Percentiles rank a stretch among this genome's conserved stretches.
These are phyloP conservation scores for Atrina japonica DNA, from an alignment of 2,888 invertebrate genomes.

Conservation along the genomic window DNA sequence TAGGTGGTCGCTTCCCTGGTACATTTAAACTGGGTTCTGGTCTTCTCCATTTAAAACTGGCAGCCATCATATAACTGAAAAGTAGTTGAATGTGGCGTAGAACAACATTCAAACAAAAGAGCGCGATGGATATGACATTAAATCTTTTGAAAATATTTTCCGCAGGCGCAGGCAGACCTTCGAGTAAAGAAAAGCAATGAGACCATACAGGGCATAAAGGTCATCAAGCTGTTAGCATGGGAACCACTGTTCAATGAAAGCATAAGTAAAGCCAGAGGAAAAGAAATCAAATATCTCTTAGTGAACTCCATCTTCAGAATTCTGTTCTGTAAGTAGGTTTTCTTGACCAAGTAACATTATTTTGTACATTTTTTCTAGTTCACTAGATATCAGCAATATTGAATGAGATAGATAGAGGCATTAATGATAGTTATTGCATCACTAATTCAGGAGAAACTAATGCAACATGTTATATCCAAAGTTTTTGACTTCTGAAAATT, in stretches of 20 bases:
- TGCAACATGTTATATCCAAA: too few species aligned
- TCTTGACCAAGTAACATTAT: background rate
- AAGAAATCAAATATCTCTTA: constrained; percentile 86
- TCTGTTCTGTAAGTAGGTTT: constrained; percentile 58
- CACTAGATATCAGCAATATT: too few species aligned
- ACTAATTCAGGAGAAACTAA: too few species aligned
- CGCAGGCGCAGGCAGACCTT: constrained; percentile 87
- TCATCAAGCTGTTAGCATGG: constrained; percentile 92
- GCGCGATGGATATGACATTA: too few species aligned
- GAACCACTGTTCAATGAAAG: constrained; percentile 88
- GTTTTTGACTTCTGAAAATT: too few species aligned
- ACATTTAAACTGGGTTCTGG: too few species aligned
- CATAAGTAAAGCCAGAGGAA: constrained; percentile 85
- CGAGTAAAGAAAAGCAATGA: constrained; percentile 89
- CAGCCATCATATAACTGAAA: too few species aligned
- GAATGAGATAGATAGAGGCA: background rate
- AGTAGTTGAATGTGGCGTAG: too few species aligned
- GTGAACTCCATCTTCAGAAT: constrained; percentile 51
- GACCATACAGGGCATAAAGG: constrained; percentile 89
- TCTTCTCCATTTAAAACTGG: too few species aligned
- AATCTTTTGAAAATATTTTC: constrained; percentile 1
- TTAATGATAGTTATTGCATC: too few species aligned
- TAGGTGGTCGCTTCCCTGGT: too few species aligned
- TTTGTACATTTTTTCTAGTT: background rate
- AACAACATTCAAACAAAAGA: too few species aligned